Evolutionary conservation across 1,140 invertebrate genomes (phyloP), one percentile per base, ranked within the genome.

Genomic region (Trypoxylus dichotomus): DNA sequence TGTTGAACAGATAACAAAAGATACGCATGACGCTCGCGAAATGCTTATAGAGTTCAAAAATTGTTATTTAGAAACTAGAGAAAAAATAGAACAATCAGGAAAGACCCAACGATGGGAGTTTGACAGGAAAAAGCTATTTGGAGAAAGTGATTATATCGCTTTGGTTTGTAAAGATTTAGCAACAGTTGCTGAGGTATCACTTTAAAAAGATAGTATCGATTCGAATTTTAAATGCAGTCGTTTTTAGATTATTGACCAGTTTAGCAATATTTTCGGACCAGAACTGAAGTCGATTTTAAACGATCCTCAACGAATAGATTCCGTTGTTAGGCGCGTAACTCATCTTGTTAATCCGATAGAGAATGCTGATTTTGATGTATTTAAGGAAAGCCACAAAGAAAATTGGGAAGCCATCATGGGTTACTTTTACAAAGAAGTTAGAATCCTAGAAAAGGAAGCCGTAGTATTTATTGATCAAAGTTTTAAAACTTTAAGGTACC

Each of bases 101-200:
- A 94, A 94, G 81, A 94, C 94, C 3, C 89, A 90, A 10, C 89
- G 96, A 15, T 97, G 96, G 96, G 96, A 98, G 85, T 97, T 98
- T 86, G 94, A 97, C 82, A 91, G 93, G 79, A 91, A 89, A 10
- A 89, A 90, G 63, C 86, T 97, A 1, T 97, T 97, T 85, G 91
- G 91, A 8, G 89, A 91, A 72, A 95, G 95, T 0, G 94, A 97
- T 83, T 96, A 97, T 82, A 93, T 96, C 79, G 91, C 91, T 13
- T 88, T 87, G 11, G 94, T 97, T n/a, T 94, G 93, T 80, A 87
- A 90, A 25, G 93, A 97, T 84, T 87, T 97, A 21, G 88, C 92
- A 43, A 89, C 93, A 81, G 90, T 96, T 76, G 91, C 92, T 11
- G 89, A 93, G 84, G 92, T 94, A 84, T 27, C 1, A 68, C 2